A percentile compares a stretch with the other conserved stretches of the same genome.
Evolutionary conservation across 2,113 vertebrate species (phyloP).

Genomic region (Eretmochelys imbricata): DNA sequence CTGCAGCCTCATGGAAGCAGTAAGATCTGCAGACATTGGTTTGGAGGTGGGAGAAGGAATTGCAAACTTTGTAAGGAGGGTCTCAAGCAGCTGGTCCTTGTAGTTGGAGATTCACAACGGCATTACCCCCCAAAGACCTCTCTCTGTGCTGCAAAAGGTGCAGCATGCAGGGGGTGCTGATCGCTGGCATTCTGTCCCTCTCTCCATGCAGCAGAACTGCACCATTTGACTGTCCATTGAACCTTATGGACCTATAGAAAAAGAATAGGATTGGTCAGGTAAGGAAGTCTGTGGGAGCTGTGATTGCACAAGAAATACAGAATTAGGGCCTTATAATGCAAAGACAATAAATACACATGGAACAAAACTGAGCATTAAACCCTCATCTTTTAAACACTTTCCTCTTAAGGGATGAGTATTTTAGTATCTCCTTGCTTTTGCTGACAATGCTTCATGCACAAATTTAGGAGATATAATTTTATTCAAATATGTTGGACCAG

Average conservation of each 20-base stretch:
- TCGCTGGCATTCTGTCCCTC: rapidly evolving
- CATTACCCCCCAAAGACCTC: neutral
- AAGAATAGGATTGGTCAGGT: neutral
- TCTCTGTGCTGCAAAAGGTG: neutral
- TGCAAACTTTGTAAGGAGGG: neutral
- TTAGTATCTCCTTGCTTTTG: neutral
- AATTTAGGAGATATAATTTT: neutral
- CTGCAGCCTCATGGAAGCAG: rapidly evolving
- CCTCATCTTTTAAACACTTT: neutral
- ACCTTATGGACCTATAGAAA: neutral
- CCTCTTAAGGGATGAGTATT: neutral
- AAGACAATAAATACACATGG: neutral
- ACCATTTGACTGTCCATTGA: neutral
- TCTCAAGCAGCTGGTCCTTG: neutral
- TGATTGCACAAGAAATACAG: neutral
- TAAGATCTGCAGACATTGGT: neutral
- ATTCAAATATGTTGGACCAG: neutral
- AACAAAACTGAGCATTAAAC: neutral
- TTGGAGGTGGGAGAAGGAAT: too few species aligned
- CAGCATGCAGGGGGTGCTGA: neutral
- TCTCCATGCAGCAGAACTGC: neutral
- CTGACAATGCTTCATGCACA: neutral
- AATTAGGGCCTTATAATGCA: neutral
- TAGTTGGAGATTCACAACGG: neutral
- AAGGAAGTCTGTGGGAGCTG: neutral